Conservation (phyloP, 2,797 vertebrate genomes). For the Rallus crepitans region DNA sequence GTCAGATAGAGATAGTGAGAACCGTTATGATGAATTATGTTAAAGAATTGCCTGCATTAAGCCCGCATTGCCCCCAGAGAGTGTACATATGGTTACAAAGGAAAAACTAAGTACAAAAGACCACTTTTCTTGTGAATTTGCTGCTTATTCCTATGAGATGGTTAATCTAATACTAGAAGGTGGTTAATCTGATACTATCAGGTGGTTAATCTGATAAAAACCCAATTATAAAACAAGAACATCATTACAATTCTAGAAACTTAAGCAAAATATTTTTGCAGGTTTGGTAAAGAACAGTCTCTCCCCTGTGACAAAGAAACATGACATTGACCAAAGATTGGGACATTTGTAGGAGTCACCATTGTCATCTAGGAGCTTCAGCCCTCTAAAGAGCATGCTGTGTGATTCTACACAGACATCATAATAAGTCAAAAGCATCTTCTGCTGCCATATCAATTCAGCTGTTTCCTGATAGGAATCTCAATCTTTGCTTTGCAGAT, state of each 20-base stretch:
- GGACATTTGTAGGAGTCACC: not conserved
- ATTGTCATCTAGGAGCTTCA: not conserved
- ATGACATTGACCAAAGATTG: not conserved
- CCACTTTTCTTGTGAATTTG: not conserved
- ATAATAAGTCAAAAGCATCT: not conserved
- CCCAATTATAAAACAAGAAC: not conserved
- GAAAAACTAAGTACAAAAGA: fast-evolving
- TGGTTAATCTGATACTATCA: not conserved
- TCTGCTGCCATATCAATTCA: not conserved
- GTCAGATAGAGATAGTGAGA: not conserved
- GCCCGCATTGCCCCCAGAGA: not conserved
- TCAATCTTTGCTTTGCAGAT: not conserved
- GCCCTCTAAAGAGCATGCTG: not conserved
- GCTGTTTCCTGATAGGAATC: not conserved
- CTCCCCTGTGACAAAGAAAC: not conserved
- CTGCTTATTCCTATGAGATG: not conserved
- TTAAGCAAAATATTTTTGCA: not conserved
- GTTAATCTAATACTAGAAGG: not conserved
- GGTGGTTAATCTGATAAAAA: not conserved
- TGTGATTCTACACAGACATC: not conserved
- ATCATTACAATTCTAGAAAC: not conserved
- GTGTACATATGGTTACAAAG: not conserved
- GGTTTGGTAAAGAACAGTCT: not conserved
- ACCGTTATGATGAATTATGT: not conserved
- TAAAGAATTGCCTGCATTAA: not conserved